Conservation (phyloP, 2,797 vertebrate genomes). For the Netta rufina region DNA sequence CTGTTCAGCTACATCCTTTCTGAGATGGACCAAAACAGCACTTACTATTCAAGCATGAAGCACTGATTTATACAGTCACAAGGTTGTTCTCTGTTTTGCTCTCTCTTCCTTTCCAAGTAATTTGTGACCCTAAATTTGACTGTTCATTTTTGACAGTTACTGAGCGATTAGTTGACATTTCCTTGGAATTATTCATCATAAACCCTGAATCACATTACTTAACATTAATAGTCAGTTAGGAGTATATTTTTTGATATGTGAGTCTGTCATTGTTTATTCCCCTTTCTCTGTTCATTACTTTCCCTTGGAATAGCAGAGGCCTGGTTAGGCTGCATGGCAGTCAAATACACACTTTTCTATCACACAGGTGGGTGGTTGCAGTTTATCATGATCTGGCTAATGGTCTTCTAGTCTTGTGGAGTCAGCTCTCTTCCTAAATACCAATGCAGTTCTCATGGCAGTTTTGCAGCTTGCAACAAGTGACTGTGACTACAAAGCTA, state of each 20-base stretch:
- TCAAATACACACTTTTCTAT: neutral
- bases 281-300: too few species aligned
- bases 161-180: neutral
- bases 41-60: neutral
- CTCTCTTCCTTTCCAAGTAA: neutral
- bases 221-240: neutral
- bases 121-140: neutral
- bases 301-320: neutral
- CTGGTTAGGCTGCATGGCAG: neutral
- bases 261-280: neutral
- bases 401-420: neutral
- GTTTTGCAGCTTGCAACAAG: neutral
- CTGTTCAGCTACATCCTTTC: neutral
- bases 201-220: neutral
- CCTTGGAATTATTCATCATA: neutral
- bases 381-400: too few species aligned
- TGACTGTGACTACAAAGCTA: neutral
- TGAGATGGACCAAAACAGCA: neutral
- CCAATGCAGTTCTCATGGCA: too few species aligned
- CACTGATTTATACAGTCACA: neutral
- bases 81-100: neutral
- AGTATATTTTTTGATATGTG: neutral
- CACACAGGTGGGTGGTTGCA: neutral
- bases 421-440: neutral
- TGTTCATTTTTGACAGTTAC: neutral